Percentiles rank a stretch among this genome's conserved stretches.
Evolutionary conservation across 2,888 invertebrate genomes (phyloP).

Genomic region (Odontocerum albicorne): DNA sequence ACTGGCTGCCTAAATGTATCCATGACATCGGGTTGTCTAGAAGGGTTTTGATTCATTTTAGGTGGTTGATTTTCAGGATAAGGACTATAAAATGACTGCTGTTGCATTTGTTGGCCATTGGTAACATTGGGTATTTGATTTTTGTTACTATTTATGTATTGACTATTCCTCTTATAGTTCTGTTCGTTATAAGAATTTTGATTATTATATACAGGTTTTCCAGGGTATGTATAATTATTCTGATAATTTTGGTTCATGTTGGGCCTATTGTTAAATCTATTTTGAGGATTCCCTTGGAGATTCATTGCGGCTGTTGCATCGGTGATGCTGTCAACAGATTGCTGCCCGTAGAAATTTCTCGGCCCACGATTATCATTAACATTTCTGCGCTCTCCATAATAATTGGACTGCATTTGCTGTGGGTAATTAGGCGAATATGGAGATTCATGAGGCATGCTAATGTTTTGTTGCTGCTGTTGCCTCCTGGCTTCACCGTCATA

Average conservation of each 20-base stretch:
- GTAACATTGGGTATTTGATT: conserved; percentile 18
- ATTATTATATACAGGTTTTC: conserved; percentile 33
- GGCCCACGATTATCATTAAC: conserved; percentile 29
- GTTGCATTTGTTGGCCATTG: conserved; percentile 27
- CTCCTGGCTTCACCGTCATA: conserved; percentile 54
- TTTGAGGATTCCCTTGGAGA: conserved; percentile 42
- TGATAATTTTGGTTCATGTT: conserved; percentile 30
- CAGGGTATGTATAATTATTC: conserved; percentile 30
- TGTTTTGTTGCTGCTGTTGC: conserved; percentile 33
- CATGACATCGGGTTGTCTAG: conserved; percentile 26
- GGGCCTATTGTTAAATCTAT: conserved; percentile 24
- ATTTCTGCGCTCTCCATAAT: conserved; percentile 25
- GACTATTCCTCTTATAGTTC: conserved; percentile 29
- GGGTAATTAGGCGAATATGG: conserved; percentile 37
- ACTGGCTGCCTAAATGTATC: conserved; percentile 17
- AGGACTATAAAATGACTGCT: conserved; percentile 30
- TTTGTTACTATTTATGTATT: conserved; percentile 28
- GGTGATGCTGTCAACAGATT: conserved; percentile 47
- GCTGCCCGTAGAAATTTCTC: conserved; percentile 38
- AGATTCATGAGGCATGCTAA: conserved; percentile 38
- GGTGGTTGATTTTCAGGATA: conserved; percentile 24
- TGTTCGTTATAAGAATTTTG: conserved; percentile 25
- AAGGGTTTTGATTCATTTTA: conserved; percentile 18
- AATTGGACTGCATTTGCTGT: conserved; percentile 28
- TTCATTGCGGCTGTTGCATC: conserved; percentile 49